Percentiles rank a stretch among this genome's conserved stretches.
Evolutionary conservation across 1,140 invertebrate species (phyloP).

Genomic region (Neocloeon triangulifer): DNA sequence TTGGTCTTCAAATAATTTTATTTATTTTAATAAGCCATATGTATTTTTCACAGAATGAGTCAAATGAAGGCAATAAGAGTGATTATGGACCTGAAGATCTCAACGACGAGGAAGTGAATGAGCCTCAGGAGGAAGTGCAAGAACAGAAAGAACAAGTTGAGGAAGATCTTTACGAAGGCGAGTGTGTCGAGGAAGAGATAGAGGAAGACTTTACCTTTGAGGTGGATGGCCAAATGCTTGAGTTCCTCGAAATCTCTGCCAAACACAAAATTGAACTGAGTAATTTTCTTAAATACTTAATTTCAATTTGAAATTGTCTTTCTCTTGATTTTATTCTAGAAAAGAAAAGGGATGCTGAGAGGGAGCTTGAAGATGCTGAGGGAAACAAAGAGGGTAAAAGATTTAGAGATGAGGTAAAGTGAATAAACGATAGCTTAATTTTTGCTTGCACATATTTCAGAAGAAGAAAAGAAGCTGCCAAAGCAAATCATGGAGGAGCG

Average conservation of each 20-base stretch:
- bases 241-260: constrained; percentile 33
- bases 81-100: too few relatives aligned
- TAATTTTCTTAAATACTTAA: too few relatives aligned
- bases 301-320: too few relatives aligned
- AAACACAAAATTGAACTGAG: constrained; percentile 25
- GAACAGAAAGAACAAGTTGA: constrained; percentile 1
- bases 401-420: too few relatives aligned
- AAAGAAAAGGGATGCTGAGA: constrained; percentile 14
- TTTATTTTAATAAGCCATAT: too few relatives aligned
- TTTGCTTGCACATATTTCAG: too few relatives aligned
- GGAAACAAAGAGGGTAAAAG: constrained; percentile 9
- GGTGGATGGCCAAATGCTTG: constrained; percentile 36
- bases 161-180: constrained; percentile 8
- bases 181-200: constrained; percentile 9
- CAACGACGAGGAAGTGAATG: constrained; percentile 7
- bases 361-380: constrained; percentile 13
- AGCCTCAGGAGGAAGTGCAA: neutral
- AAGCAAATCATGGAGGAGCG: constrained; percentile 12
- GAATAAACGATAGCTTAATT: too few relatives aligned
- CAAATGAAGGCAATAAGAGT: too few relatives aligned
- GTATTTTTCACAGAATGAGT: too few relatives aligned
- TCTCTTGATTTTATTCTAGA: too few relatives aligned
- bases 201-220: constrained; percentile 24
- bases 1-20: too few relatives aligned
- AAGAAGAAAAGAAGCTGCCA: too few relatives aligned